These are phyloP conservation scores for Atta texana DNA, from an alignment of 1,140 invertebrate genomes.

Conservation along the genomic window DNA sequence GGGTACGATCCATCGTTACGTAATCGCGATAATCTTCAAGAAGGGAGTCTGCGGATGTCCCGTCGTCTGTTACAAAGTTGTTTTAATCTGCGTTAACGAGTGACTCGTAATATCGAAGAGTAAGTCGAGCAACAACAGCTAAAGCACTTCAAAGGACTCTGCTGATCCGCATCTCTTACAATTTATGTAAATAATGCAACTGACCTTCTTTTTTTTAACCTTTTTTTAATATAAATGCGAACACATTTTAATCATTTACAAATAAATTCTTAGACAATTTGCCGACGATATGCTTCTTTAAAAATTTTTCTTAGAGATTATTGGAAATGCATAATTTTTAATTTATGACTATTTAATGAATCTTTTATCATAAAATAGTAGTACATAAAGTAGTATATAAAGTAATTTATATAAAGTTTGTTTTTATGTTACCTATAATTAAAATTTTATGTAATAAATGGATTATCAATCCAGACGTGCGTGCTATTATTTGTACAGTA, in stretches of 20 bases:
- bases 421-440: background rate
- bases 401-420: background rate
- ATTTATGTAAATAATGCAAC: conserved; percentile 41
- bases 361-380: background rate
- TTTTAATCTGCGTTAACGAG: conserved; percentile 62
- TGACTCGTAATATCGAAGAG: conserved; percentile 59
- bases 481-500: background rate
- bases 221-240: conserved; percentile 27
- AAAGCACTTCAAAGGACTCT: conserved; percentile 23
- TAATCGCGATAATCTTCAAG: conserved; percentile 44
- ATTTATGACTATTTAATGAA: background rate
- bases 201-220: background rate
- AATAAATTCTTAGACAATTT: background rate
- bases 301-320: background rate
- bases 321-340: background rate
- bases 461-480: background rate
- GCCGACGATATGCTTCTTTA: background rate
- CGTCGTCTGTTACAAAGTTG: conserved; percentile 43
- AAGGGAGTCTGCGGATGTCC: background rate
- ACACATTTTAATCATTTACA: background rate
- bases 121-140: conserved; percentile 39
- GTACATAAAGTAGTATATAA: background rate
- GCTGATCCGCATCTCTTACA: conserved; percentile 34
- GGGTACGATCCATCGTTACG: conserved; percentile 48
- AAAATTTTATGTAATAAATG: conserved; percentile 11